A percentile compares a stretch with the other conserved stretches of the same genome.
Evolutionary conservation across 2,888 invertebrate genomes (phyloP).

Genomic region (Heliconius ismenius): DNA sequence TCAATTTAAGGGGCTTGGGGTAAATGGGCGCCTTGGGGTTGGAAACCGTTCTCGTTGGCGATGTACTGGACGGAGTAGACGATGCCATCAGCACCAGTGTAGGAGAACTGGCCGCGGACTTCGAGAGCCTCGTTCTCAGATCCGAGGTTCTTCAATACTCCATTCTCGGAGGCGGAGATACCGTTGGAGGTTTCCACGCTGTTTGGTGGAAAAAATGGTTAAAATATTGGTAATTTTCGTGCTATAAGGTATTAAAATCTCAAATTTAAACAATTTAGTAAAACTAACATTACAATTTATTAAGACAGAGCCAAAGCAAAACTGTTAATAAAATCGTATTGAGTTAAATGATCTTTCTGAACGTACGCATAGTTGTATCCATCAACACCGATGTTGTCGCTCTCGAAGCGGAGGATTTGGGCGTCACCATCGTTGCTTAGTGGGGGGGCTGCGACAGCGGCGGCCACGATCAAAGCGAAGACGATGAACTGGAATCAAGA

Average conservation of each 20-base stretch:
- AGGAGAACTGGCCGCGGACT: constrained; percentile 63
- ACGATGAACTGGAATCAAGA: constrained; percentile 65
- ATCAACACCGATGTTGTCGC: constrained; percentile 66
- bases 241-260: neutral
- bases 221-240: neutral
- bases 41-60: constrained; percentile 81
- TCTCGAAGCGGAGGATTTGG: constrained; percentile 44
- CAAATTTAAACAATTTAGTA: neutral
- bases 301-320: neutral
- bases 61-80: constrained; percentile 74
- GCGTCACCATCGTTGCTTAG: constrained; percentile 57
- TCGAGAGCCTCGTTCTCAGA: constrained; percentile 58
- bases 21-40: constrained; percentile 66
- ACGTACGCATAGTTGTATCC: constrained; percentile 64
- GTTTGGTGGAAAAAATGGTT: constrained; percentile 31
- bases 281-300: neutral
- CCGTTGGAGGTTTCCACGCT: constrained; percentile 66
- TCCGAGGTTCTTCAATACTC: constrained; percentile 52
- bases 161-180: constrained; percentile 44
- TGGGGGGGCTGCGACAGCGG: constrained; percentile 55
- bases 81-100: constrained; percentile 71
- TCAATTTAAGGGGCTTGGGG: constrained; percentile 53
- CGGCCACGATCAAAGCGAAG: constrained; percentile 63
- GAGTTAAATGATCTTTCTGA: neutral
- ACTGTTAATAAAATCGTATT: neutral